A percentile compares a stretch with the other conserved stretches of the same genome.
These are phyloP conservation scores for Amphiprion percula DNA, from an alignment of 2,113 vertebrate species.

Conservation along the genomic window DNA sequence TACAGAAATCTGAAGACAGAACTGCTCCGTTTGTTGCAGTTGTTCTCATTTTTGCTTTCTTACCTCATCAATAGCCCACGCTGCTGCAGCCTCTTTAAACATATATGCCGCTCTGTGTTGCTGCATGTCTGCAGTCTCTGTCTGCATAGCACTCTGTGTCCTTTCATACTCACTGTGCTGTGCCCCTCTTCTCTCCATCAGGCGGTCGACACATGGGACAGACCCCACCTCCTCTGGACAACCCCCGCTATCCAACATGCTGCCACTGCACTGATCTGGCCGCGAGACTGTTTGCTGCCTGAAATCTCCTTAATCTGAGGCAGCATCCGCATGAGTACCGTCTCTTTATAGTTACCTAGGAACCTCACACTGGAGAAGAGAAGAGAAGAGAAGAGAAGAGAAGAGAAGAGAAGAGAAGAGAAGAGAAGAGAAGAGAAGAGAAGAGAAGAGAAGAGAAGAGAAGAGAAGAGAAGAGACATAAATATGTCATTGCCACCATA, in stretches of 20 bases:
- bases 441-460: neutral
- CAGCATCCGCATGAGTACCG: slow-evolving; percentile 10
- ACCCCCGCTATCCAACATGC: slow-evolving; percentile 53
- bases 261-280: slow-evolving; percentile 53
- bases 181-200: slow-evolving; percentile 73
- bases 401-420: slow-evolving; percentile 2
- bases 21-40: slow-evolving; percentile 4
- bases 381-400: neutral
- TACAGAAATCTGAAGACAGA: neutral
- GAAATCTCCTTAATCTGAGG: slow-evolving; percentile 2
- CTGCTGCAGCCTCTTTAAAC: slow-evolving; percentile 71
- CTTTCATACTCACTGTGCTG: slow-evolving; percentile 64
- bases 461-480: slow-evolving; percentile 1
- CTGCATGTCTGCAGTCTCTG: slow-evolving; percentile 73
- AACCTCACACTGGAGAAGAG: neutral
- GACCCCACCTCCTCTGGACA: slow-evolving; percentile 75
- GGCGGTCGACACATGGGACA: slow-evolving; percentile 71
- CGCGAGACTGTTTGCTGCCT: slow-evolving; percentile 32
- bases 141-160: slow-evolving; percentile 63
- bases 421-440: neutral
- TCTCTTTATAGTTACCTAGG: neutral
- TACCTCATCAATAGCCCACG: slow-evolving; percentile 62
- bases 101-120: slow-evolving; percentile 56
- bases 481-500: slow-evolving; percentile 18
- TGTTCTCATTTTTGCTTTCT: slow-evolving; percentile 46